These are phyloP conservation scores for Neotoma lepida DNA, from an alignment of 2,113 vertebrate genomes.

Conservation along the genomic window DNA sequence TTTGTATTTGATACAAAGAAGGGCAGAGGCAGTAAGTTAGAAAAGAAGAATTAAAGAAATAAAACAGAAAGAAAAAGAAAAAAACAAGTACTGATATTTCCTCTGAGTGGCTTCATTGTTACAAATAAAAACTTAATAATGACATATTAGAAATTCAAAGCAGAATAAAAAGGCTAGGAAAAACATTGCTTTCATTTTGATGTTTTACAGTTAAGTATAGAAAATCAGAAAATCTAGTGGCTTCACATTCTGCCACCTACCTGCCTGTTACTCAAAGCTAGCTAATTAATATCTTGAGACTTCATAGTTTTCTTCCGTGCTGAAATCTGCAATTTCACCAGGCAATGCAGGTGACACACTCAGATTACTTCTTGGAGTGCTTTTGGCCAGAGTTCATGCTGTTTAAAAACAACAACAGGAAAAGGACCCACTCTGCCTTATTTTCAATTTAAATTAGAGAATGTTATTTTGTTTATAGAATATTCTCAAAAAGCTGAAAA, in stretches of 20 bases:
- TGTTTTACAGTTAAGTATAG: conserved; percentile 39
- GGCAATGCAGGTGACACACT: conserved; percentile 44
- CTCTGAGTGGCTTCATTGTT: not conserved
- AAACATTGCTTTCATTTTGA: not conserved
- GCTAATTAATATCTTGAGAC: conserved; percentile 65
- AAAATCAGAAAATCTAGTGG: conserved; percentile 45
- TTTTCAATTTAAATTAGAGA: conserved; percentile 71
- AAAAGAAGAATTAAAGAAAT: not conserved
- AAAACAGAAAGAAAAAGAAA: not conserved
- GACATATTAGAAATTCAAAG: not conserved
- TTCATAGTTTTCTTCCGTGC: not conserved
- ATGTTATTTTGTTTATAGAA: conserved; percentile 53
- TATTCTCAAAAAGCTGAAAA: conserved; percentile 19
- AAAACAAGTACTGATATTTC: not conserved
- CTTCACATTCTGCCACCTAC: conserved; percentile 44
- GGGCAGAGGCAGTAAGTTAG: not conserved
- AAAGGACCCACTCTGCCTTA: conserved; percentile 57
- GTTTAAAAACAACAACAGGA: conserved; percentile 67
- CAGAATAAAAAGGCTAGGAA: not conserved
- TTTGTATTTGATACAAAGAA: not conserved
- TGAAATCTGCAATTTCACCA: conserved; percentile 49
- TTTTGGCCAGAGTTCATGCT: conserved; percentile 54
- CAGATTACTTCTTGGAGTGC: conserved; percentile 44
- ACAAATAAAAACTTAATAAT: conserved; percentile 47
- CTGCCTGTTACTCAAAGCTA: not conserved